Percentiles rank a stretch among this genome's conserved stretches.
phyloP scores from a whole-genome alignment of 2,113 vertebrate genomes.

The Lonchura striata region DNA sequence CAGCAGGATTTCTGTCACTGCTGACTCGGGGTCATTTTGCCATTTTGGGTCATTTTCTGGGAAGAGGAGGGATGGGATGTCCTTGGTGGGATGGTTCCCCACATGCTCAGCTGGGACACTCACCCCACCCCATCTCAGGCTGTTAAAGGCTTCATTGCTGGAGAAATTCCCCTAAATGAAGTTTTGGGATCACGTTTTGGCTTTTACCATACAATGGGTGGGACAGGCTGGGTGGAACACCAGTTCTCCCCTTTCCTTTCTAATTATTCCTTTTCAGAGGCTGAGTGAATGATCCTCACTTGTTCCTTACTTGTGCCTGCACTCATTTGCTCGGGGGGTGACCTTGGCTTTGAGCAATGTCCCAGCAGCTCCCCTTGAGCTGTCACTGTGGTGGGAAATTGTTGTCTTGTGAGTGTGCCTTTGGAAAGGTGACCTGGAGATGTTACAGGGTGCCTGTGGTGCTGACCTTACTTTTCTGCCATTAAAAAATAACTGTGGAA shows the following conservation, averaged over 20 bases:
- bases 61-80: neutral
- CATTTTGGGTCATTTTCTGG: neutral
- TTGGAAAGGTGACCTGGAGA: neutral
- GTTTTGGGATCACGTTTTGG: neutral
- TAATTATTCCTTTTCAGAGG: neutral
- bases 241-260: neutral
- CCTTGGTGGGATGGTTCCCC: neutral
- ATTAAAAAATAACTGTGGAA: neutral
- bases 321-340: neutral
- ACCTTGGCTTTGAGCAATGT: neutral
- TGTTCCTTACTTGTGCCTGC: neutral
- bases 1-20: neutral
- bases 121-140: neutral
- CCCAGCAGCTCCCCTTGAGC: neutral
- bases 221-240: neutral
- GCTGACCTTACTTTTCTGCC: neutral
- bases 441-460: fast-evolving
- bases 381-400: neutral
- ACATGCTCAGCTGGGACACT: fast-evolving
- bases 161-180: neutral
- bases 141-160: neutral
- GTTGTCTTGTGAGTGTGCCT: neutral
- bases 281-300: neutral
- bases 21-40: fast-evolving
- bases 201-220: neutral